These are phyloP conservation scores for Mesorhabditis spiculigera DNA, from an alignment of 2,888 invertebrate species.

Conservation along the genomic window DNA sequence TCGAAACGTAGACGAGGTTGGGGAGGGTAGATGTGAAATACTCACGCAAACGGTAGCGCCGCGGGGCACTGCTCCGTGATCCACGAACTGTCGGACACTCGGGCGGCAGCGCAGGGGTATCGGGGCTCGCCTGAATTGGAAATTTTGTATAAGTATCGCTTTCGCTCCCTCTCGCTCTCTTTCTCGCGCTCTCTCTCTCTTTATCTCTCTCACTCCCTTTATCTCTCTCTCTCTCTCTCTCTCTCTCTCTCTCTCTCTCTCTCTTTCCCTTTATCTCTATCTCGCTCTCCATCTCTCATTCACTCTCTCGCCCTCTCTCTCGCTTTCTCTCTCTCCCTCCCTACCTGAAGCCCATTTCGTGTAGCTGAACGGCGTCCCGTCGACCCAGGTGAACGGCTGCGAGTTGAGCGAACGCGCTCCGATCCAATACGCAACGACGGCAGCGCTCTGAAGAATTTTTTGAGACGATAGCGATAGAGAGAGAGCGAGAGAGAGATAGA, in stretches of 20 bases:
- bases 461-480: too few species aligned
- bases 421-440: neutral
- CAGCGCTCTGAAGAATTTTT: neutral
- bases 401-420: neutral
- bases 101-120: neutral
- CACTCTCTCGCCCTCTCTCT: too few species aligned
- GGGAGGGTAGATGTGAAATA: neutral
- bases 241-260: too few species aligned
- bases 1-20: too few species aligned
- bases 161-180: too few species aligned
- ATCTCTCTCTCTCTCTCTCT: too few species aligned
- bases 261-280: too few species aligned
- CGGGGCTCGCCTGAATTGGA: neutral
- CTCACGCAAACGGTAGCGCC: neutral
- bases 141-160: too few species aligned
- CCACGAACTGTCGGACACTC: neutral
- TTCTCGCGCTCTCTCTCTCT: too few species aligned
- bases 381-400: neutral
- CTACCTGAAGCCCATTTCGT: neutral
- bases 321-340: neutral
- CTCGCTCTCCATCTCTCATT: too few species aligned
- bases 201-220: too few species aligned
- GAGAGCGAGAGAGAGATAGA: too few species aligned
- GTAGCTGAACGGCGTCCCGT: slow-evolving; percentile 4
- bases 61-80: slow-evolving; percentile 1